phyloP scores from a whole-genome alignment of 2,888 invertebrate species.

The Aphrophora alni region DNA sequence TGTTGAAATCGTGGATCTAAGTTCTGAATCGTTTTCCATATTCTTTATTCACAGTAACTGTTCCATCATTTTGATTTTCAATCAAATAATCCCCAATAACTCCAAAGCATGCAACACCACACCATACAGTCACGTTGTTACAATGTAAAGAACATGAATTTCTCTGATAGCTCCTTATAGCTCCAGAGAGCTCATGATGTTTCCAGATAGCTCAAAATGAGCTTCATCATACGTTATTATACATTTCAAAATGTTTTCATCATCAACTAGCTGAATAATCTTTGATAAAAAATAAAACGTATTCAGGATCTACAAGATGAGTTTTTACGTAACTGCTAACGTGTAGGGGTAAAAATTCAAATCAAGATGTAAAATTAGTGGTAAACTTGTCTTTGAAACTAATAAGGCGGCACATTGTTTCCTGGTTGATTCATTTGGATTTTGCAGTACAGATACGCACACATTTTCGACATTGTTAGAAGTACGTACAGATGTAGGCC shows the following conservation, averaged over 20 bases:
- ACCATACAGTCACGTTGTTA: slow-evolving; percentile 38
- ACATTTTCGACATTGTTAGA: slow-evolving; percentile 10
- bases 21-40: slow-evolving; percentile 29
- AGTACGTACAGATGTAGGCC: background rate
- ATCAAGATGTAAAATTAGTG: background rate
- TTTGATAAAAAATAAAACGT: slow-evolving; percentile 11
- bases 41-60: slow-evolving; percentile 28
- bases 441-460: slow-evolving; percentile 4
- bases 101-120: slow-evolving; percentile 29
- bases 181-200: background rate
- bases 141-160: slow-evolving; percentile 31
- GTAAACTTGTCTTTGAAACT: slow-evolving; percentile 10
- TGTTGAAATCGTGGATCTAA: slow-evolving; percentile 33
- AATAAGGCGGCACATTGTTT: background rate
- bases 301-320: slow-evolving; percentile 49
- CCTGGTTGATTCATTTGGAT: slow-evolving; percentile 7
- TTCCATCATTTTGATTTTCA: background rate
- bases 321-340: background rate
- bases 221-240: slow-evolving; percentile 18
- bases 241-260: background rate
- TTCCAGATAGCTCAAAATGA: slow-evolving; percentile 6
- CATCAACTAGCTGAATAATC: background rate
- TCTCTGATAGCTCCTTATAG: background rate
- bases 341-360: background rate
- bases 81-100: slow-evolving; percentile 41